Conservation (phyloP, 2,113 vertebrate genomes). For the Xenus cinereus region DNA sequence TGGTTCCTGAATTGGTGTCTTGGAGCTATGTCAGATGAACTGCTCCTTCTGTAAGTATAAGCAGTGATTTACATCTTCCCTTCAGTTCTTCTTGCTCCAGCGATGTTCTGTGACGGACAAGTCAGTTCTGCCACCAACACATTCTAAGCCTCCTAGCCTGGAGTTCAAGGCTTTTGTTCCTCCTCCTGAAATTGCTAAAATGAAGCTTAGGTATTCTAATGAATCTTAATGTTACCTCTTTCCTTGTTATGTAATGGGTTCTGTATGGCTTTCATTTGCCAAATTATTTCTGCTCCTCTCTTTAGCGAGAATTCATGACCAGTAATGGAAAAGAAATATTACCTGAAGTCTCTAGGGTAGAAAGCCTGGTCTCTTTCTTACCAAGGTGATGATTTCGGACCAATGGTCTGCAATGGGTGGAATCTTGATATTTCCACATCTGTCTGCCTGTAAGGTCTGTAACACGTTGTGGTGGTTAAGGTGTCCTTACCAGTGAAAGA, state of each 20-base stretch:
- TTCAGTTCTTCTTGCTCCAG: not conserved
- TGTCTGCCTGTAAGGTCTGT: not conserved
- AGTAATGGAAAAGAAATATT: not conserved
- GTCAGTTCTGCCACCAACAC: not conserved
- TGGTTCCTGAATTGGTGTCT: not conserved
- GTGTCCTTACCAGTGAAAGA: not conserved
- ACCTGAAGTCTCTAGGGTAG: not conserved
- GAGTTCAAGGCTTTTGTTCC: not conserved
- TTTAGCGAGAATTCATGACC: not conserved
- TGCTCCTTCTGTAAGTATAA: not conserved
- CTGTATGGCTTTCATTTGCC: not conserved
- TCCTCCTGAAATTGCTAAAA: not conserved
- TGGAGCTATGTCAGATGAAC: not conserved
- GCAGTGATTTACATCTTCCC: not conserved
- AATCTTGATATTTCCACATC: not conserved
- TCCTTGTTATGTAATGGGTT: not conserved
- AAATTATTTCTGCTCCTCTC: not conserved
- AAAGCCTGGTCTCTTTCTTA: not conserved
- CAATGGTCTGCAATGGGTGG: fast-evolving
- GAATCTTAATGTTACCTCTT: not conserved
- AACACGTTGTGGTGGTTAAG: not conserved
- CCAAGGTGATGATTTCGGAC: not conserved
- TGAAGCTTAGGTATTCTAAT: not conserved
- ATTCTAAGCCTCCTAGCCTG: not conserved
- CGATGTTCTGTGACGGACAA: not conserved